Base-by-base conservation (phyloP, 2,113 vertebrate species). In the Anser brachyrhynchus region DNA sequence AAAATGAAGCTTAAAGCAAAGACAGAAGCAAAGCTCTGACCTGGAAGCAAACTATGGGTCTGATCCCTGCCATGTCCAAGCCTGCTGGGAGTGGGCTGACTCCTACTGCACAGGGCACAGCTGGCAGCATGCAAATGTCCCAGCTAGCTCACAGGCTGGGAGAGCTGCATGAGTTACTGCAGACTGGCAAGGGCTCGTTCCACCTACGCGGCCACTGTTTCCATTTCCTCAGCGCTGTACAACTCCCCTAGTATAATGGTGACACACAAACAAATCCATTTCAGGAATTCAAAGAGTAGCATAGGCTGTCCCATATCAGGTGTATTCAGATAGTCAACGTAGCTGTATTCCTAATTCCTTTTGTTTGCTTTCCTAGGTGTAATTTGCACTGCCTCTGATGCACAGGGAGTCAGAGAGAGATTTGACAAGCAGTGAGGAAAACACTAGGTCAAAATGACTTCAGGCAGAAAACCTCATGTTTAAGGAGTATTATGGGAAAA, bases 341-440 rank as follows among this genome's bases (percentile, higher is more conserved):
- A 70, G 25, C 59, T 66, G 21, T 49, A 91, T n/a, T 92, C n/a
- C 23, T 88, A 90, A 92, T 72, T 41, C 44, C 72, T 79, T 94
- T 75, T 76, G 35, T 76, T 93, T 95, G 54, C 76, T 82, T 93
- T 82, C n/a, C 33, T 52, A 55, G 44, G 19, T 93, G 57, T 39
- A 87, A 89, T 82, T 89, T 58, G 89, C 59, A 73, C 28, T 59
- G 65, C 26, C 35, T 72, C 76, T 18, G 31, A 65, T 59, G 62
- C 35, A 55, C 29, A 16, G 28, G 80, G 61, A 87, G 80, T 49
- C 79, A 72, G 35, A 65, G 43, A 78, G 20, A 87, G 73, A 44
- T 80, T 93, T 94, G 94, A 93, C 74, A 41, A 73, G 59, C 37
- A 91, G 90, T 86, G 81, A 89, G 59, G 46, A 87, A 96, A 89